Base-by-base conservation (phyloP, 2,797 vertebrate species). In the Peromyscus eremicus region DNA sequence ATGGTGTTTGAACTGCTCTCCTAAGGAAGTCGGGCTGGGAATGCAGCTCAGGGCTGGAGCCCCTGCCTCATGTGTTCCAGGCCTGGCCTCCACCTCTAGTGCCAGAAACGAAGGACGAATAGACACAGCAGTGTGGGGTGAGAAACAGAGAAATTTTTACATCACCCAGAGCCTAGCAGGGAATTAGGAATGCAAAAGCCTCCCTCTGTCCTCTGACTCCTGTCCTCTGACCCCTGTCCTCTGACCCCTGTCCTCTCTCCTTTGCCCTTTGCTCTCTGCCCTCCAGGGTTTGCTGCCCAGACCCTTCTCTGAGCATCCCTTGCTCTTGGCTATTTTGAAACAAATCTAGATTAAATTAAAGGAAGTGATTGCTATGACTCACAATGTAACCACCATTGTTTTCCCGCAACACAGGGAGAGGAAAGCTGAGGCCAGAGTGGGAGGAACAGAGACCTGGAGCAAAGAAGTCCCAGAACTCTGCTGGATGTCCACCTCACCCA, bases 301-400 rank as follows among this genome's bases (percentile, higher is more conserved):
- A 32, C 92, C 32, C 14, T 40, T 19, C 52, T 68, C 79, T 6
- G 29, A 52, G 43, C 11, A 0, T 4, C 57, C 43, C 10, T 6
- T 3, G 37, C 6, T 49, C 25, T 29, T 55, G 52, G 14, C 25
- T 19, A 4, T 21, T 91, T 29, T 62, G 66, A 80, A 87, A 79
- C 70, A 6, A 83, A 62, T 12, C 55, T 43, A 37, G 81, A 46
- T 8, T 2, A 40, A 34, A 34, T 25, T 52, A 40, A 68, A 52
- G 46, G 68, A 32, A 37, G 34, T 1, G 40, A 34, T 73, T 57
- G 55, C 17, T 46, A 5, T 46, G 34, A 34, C 83, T 21, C 25
- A 29, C 1, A 0, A 64, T 55, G 23, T n/a, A 62, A 64, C 34
- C 64, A 5, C 2, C 0, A 19, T 55, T n/a, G 1, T 11, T n/a